Evolutionary conservation across 2,888 invertebrate genomes (phyloP), one percentile per base, ranked within the genome.

Genomic region (Lepidochitona cinerea): DNA sequence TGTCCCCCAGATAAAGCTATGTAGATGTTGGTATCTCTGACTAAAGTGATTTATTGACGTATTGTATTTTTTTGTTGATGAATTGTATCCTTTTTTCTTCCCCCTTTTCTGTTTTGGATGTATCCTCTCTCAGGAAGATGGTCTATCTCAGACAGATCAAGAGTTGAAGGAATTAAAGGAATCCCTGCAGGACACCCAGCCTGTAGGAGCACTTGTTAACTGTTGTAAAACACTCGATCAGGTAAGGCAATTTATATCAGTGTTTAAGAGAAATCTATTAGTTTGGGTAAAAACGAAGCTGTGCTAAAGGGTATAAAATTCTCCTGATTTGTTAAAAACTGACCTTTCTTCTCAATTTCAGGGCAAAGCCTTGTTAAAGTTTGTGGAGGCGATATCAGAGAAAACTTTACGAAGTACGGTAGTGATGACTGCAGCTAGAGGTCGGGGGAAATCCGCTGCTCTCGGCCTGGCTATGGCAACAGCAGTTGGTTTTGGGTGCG

Each of bases 361-460:
- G 93, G 98, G 95, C 0, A 96, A 96, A 84, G 96, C 96, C 0
- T 92, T 99, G 0, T 92, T 97, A 0, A 96, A 96, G 84, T 97
- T 99, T 86, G 95, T 99, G 78, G 97, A 99, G 88, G 96, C 96
- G 0, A 94, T 99, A 67, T 97, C 98, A 6, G 99, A 99, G 84
- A 98, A 97, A 92, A 93, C 94, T 5, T 90, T 94, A 77, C 94
- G 95, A 78, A 96, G 96, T 0, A 99, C 98, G 0, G 97, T 98
- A 72, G 96, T 97, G 0, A 92, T 99, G 75, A 99, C 99, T 0
- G 99, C 99, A 26, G 95, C 97, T 5, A 93, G 99, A 92, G 99
- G 99, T 49, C 93, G 99, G 72, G 99, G 99, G 80, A 99, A 99
- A 92, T 99, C 99, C 0, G 99, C 99, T 0, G 96, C 98, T 3